Evolutionary conservation across 1,140 invertebrate genomes (phyloP), one percentile per base, ranked within the genome.

Genomic region (Macrotrachela quadricornifera): DNA sequence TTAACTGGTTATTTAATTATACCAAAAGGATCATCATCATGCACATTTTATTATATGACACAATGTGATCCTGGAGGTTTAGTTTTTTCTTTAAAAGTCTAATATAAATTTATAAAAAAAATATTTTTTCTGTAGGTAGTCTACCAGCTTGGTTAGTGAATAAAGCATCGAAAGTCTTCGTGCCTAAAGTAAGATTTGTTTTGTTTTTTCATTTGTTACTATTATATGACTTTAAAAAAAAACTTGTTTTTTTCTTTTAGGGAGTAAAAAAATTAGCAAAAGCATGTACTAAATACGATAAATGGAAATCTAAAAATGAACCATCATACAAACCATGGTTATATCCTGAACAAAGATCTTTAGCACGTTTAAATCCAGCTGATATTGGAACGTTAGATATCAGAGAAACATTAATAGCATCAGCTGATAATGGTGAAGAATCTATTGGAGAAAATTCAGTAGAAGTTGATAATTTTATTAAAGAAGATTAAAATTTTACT

Each of bases 61-160:
- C 80, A 85, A 60, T 83, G 81, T 4, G 84, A 90, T 68, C 85
- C 84, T 16, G 78, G 80, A 67, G 85, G 21, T 30, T 30, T 30
- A 8, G 2, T 30, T 30, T 2, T 30, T 30, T 30, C n/a, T n/a
- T n/a, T n/a, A n/a, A n/a, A n/a, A n/a, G n/a, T 30, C 21, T 30
- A 4, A 4, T 8, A 2, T 30, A 4, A 4, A 2, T 30, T 30
- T 30, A 30, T 8, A 8, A 2, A 2, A 30, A 30, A 4, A 2
- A 30, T 30, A 8, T 30, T 30, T 30, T 8, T 30, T 30, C 21
- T 4, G 2, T 30, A 30, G 21, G 85, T 52, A 82, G 81, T 58
- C 68, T 90, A 55, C 85, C 84, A 12, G 77, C 79, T 11, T 88
- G 85, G 84, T 71, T 85, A 45, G 82, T 87, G 14, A 88, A 90